A percentile compares a stretch with the other conserved stretches of the same genome.
These are phyloP conservation scores for Prunella fulvescens DNA, from an alignment of 2,113 vertebrate species.

Conservation along the genomic window DNA sequence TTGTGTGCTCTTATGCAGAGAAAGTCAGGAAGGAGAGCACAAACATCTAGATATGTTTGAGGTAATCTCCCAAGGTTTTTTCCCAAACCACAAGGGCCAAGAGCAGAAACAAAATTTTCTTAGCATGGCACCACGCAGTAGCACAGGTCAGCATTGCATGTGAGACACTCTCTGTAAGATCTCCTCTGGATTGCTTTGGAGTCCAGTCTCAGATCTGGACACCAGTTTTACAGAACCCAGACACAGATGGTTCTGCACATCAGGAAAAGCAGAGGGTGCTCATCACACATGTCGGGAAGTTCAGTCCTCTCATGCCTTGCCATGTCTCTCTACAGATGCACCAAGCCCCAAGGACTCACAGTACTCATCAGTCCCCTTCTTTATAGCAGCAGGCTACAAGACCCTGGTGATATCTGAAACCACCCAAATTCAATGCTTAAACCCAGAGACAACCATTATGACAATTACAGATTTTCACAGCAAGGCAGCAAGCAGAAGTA, in stretches of 20 bases:
- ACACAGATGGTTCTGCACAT: not conserved
- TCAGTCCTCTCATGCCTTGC: not conserved
- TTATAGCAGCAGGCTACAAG: not conserved
- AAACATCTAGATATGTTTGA: not conserved
- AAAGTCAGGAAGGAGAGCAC: not conserved
- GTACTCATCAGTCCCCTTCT: not conserved
- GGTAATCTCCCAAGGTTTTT: not conserved
- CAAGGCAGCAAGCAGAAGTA: not conserved
- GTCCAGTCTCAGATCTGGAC: not conserved
- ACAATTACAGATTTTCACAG: not conserved
- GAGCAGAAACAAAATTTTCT: not conserved
- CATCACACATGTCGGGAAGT: rapidly evolving
- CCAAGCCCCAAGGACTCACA: not conserved
- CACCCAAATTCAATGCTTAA: not conserved
- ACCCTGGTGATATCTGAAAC: not conserved
- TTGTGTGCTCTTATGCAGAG: not conserved
- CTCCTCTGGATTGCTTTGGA: not conserved
- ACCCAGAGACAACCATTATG: not conserved
- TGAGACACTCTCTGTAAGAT: not conserved
- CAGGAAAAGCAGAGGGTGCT: not conserved
- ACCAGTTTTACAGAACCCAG: not conserved
- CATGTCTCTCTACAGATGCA: not conserved
- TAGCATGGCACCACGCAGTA: rapidly evolving
- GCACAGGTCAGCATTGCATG: rapidly evolving
- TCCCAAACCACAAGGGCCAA: not conserved